Base-by-base conservation (phyloP, 2,888 invertebrate genomes). In the Cheilosia scutellata region DNA sequence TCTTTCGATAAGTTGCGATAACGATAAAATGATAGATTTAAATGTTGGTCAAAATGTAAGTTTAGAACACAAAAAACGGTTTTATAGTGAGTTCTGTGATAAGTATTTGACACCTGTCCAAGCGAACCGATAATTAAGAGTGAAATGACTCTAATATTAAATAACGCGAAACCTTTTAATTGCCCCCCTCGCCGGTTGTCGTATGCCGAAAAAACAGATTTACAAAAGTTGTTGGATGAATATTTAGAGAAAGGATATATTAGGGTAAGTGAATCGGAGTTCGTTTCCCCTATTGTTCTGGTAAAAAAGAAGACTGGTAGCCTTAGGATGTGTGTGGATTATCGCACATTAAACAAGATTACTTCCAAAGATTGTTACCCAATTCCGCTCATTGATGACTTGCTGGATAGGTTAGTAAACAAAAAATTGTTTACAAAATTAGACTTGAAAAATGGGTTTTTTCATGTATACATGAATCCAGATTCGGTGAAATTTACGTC, bases 371-470 rank as follows among this genome's bases (percentile, higher is more conserved):
- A 75, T 53, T 53, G 72, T 63, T 71, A 65, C 27, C 65, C 71
- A 11, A 13, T 70, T 5, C 68, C 82, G 0, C n/a, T 82, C 5
- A 68, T 76, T 1, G 82, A 82, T 2, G 66, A 82, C 40, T 51
- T 40, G 13, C 16, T 82, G 4, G 70, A 70, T n/a, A 20, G 31
- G 4, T 40, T 88, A 37, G 11, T 44, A 3, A 78, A 76, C 6
- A 88, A 88, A 44, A 53, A 49, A 25, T 68, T 78, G 40, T 88
- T 87, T 31, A 51, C 79, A 3, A 11, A 68, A n/a, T 55, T 20
- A 20, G 20, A 20, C 20, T 20, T 20, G 20, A 20, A 20, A 20
- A 20, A 20, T 20, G 20, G 20, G 0, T 20, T 20, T 20, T 20
- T 20, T 20, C 20, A 20, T 20, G 20, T 20, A 20, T 20, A 20